Conservation (phyloP, 2,888 invertebrate genomes). For the Synanthedon myopaeformis region DNA sequence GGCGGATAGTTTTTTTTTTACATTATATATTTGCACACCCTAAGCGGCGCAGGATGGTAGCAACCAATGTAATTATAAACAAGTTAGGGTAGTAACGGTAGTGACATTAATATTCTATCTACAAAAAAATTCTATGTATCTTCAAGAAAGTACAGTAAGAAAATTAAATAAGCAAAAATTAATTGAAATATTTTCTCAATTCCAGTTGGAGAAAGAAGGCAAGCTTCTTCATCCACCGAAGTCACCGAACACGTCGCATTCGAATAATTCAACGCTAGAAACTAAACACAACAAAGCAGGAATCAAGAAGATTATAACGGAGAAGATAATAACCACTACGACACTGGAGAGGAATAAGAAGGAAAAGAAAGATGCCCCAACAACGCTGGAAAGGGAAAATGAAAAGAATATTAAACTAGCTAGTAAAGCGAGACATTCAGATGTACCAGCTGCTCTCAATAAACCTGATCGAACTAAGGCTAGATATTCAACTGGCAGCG, state of each 20-base stretch:
- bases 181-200: constrained; percentile 12
- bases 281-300: constrained; percentile 56
- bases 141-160: not conserved
- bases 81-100: not conserved
- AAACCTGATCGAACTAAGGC: constrained; percentile 54
- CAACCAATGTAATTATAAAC: not conserved
- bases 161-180: not conserved
- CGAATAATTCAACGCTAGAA: constrained; percentile 62
- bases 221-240: constrained; percentile 54
- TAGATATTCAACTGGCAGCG: constrained; percentile 46
- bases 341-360: constrained; percentile 61
- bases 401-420: constrained; percentile 58
- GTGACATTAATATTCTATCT: constrained; percentile 1
- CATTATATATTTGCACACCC: too few species aligned
- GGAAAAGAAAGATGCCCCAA: constrained; percentile 48
- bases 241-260: constrained; percentile 55
- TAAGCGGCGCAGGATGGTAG: too few species aligned
- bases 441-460: constrained; percentile 28
- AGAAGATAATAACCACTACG: constrained; percentile 56
- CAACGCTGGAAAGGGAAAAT: constrained; percentile 61
- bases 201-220: constrained; percentile 65
- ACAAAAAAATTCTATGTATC: too few species aligned
- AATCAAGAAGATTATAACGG: constrained; percentile 63
- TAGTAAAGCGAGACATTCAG: constrained; percentile 45
- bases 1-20: too few species aligned